phyloP scores from a whole-genome alignment of 2,113 vertebrate genomes.

The Gavialis gangeticus region DNA sequence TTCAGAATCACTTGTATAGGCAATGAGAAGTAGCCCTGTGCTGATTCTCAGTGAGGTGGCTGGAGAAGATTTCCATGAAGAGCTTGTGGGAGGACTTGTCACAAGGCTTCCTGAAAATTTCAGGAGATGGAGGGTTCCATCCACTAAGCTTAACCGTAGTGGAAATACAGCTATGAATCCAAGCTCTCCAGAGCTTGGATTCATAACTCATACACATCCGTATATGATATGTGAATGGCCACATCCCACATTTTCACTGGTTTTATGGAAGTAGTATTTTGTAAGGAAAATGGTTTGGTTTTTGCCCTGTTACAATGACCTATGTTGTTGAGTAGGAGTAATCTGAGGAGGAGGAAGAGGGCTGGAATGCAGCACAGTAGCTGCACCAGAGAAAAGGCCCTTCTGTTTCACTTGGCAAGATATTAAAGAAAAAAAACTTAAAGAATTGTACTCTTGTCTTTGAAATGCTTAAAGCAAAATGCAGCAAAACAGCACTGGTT shows the following conservation, averaged over 20 bases:
- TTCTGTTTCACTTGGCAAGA: conserved; percentile 56
- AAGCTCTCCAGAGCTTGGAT: neutral
- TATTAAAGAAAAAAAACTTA: conserved; percentile 43
- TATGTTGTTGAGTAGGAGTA: conserved; percentile 25
- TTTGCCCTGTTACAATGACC: neutral
- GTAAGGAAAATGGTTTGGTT: neutral
- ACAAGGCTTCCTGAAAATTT: no score
- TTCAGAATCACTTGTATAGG: no score
- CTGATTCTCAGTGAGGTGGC: no score
- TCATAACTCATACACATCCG: neutral
- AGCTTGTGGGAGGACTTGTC: no score
- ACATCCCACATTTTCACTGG: neutral
- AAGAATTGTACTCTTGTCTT: conserved; percentile 62
- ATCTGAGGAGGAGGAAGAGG: conserved; percentile 68
- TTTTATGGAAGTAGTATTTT: neutral
- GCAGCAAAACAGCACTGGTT: conserved; percentile 41
- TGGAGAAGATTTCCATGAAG: no score
- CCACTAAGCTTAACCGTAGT: no score
- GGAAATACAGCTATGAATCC: neutral
- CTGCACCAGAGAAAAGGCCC: conserved; percentile 69
- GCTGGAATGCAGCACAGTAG: conserved; percentile 61
- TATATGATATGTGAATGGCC: neutral
- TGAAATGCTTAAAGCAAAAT: conserved; percentile 62
- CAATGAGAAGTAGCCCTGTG: no score
- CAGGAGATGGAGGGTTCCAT: no score